These are phyloP conservation scores for Melikaiella ostensackeni DNA, from an alignment of 2,888 invertebrate species.

Conservation along the genomic window DNA sequence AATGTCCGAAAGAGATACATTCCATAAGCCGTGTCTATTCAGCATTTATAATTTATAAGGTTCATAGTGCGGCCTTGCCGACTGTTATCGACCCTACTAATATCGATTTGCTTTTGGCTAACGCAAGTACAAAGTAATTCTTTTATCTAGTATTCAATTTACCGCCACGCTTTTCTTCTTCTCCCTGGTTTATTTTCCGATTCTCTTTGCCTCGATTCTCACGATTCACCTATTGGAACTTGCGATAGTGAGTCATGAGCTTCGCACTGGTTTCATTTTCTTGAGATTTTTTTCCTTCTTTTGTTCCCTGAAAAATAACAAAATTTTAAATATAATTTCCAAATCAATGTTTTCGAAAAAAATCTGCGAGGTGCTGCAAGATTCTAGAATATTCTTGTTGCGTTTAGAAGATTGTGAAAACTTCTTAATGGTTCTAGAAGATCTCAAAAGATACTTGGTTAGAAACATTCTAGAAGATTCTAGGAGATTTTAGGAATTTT, in stretches of 20 bases:
- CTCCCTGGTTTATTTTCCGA: background rate
- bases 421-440: too few relatives aligned
- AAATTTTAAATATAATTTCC: background rate
- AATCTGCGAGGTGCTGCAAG: too few relatives aligned
- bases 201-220: background rate
- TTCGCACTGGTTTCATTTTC: too few relatives aligned
- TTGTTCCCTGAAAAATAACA: background rate
- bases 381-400: too few relatives aligned
- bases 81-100: slow-evolving; percentile 66
- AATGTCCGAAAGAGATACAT: slow-evolving; percentile 38
- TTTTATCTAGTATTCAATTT: slow-evolving; percentile 1
- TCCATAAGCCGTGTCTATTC: slow-evolving; percentile 55
- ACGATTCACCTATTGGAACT: background rate
- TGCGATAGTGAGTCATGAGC: too few relatives aligned
- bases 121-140: slow-evolving; percentile 46
- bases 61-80: slow-evolving; percentile 71
- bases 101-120: slow-evolving; percentile 65
- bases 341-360: background rate
- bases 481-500: too few relatives aligned
- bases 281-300: background rate
- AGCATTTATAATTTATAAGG: slow-evolving; percentile 72
- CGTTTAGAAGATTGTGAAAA: too few relatives aligned
- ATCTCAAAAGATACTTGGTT: too few relatives aligned
- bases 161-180: background rate
- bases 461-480: too few relatives aligned